phyloP scores from a whole-genome alignment of 2,113 vertebrate genomes.

The Nestor notabilis region DNA sequence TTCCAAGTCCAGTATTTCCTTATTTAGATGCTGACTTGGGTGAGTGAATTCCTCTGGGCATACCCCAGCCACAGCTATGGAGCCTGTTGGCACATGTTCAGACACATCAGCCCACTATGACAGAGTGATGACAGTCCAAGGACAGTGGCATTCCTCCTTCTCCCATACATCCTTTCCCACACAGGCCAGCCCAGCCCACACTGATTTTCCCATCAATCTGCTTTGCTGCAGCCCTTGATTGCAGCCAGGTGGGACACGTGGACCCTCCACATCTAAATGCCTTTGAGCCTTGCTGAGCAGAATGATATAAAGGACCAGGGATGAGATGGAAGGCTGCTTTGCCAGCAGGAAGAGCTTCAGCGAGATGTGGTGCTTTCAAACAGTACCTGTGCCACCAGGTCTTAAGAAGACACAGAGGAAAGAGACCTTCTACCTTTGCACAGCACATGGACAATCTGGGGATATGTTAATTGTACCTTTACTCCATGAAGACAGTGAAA shows the following conservation, averaged over 20 bases:
- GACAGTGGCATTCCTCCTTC: neutral
- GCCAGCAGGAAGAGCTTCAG: neutral
- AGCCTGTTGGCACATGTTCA: neutral
- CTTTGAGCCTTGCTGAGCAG: neutral
- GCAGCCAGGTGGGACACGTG: neutral
- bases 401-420: neutral
- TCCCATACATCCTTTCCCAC: neutral
- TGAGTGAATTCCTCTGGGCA: neutral
- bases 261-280: neutral
- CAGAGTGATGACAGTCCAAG: neutral
- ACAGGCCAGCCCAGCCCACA: neutral
- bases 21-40: neutral
- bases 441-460: neutral
- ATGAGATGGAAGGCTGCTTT: neutral
- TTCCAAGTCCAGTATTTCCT: neutral
- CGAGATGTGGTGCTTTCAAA: neutral
- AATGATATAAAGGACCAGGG: accelerated
- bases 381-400: neutral
- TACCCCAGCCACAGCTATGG: neutral
- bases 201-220: neutral
- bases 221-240: neutral
- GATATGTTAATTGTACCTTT: neutral
- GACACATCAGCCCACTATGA: neutral
- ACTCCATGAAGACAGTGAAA: neutral
- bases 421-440: neutral